These are phyloP conservation scores for Acropternis orthonyx DNA, from an alignment of 2,797 vertebrate genomes.

Conservation along the genomic window DNA sequence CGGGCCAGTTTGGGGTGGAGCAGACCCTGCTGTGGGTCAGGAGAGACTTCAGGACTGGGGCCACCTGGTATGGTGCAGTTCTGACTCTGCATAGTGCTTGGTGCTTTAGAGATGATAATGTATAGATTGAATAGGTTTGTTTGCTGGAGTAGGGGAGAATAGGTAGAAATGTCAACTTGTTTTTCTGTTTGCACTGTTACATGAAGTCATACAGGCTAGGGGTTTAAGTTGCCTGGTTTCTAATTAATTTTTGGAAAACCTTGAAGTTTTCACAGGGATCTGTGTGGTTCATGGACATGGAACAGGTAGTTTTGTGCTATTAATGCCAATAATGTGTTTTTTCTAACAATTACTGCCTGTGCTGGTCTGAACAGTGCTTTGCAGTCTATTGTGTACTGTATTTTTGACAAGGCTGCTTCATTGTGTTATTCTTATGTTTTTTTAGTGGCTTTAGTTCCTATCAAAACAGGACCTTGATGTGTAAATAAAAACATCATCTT, in stretches of 20 bases:
- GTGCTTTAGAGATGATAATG: too few relatives aligned
- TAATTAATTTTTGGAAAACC: not conserved
- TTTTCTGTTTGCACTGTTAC: not conserved
- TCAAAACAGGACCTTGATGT: not conserved
- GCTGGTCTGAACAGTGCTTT: not conserved
- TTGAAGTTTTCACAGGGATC: not conserved
- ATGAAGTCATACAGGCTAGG: accelerated
- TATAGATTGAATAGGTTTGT: not conserved
- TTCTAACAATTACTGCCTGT: not conserved
- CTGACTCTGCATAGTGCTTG: accelerated
- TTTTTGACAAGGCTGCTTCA: not conserved
- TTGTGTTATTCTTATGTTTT: not conserved
- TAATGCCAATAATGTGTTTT: not conserved
- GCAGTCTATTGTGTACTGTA: not conserved
- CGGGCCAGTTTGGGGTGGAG: not conserved
- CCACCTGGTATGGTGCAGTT: accelerated
- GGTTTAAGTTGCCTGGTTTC: not conserved
- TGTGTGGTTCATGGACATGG: accelerated
- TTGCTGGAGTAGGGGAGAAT: not conserved
- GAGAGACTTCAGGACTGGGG: not conserved
- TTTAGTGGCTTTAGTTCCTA: not conserved
- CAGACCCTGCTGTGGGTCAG: not conserved
- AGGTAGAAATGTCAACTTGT: not conserved
- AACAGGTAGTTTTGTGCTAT: not conserved
- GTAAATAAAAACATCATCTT: not conserved